Evolutionary conservation across 2,113 vertebrate genomes (phyloP).

Genomic region (Indicator maculatus): DNA sequence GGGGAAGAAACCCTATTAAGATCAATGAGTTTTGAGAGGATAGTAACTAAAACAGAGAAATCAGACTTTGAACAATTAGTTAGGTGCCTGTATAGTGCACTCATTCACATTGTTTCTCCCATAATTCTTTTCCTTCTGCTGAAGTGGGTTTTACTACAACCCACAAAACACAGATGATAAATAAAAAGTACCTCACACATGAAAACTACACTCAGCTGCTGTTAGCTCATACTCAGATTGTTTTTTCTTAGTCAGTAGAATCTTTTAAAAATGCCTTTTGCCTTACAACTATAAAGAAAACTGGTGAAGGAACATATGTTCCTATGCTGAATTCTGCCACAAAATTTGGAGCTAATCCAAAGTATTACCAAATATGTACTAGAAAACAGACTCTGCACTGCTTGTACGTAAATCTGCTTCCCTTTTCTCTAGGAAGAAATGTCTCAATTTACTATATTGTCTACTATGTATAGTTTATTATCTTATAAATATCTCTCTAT

Average conservation of each 20-base stretch:
- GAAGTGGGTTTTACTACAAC: constrained; percentile 8
- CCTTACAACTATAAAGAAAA: neutral
- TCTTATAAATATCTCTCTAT: neutral
- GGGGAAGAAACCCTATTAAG: neutral
- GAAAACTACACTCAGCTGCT: neutral
- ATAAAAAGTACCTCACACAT: neutral
- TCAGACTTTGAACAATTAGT: constrained; percentile 23
- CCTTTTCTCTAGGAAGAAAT: neutral
- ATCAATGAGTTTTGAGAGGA: neutral
- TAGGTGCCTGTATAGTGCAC: neutral
- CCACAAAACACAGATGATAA: neutral
- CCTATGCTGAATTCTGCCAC: neutral
- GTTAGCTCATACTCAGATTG: neutral
- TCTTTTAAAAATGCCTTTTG: constrained; percentile 17
- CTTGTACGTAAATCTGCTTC: neutral
- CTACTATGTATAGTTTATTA: neutral
- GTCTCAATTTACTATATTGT: neutral
- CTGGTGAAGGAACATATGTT: neutral
- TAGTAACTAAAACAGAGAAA: constrained; percentile 13
- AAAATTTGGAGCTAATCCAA: neutral
- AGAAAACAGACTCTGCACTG: neutral
- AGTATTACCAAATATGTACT: neutral
- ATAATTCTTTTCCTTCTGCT: neutral
- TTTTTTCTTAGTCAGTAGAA: neutral
- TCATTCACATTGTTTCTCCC: neutral